These are phyloP conservation scores for Ceraclea dissimilis DNA, from an alignment of 2,888 invertebrate species.

Conservation along the genomic window DNA sequence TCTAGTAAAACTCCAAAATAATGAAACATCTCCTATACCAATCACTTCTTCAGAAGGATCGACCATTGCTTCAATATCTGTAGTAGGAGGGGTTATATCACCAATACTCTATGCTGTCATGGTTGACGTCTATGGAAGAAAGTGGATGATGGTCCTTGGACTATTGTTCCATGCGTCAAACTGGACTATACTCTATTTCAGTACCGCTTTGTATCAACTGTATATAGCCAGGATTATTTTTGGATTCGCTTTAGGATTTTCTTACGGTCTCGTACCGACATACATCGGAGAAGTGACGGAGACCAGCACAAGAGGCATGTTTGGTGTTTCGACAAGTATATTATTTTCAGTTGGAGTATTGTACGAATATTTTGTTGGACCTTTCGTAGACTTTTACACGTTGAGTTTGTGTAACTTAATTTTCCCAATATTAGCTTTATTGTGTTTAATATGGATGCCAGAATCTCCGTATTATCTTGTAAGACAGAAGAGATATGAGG, in stretches of 20 bases:
- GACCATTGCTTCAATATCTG: constrained; percentile 9
- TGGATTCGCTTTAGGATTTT: constrained; percentile 10
- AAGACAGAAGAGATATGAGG: constrained; percentile 22
- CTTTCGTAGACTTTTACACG: constrained; percentile 9
- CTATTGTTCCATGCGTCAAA: constrained; percentile 4
- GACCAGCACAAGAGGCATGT: constrained; percentile 11
- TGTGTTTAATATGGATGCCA: constrained; percentile 23
- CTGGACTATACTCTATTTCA: constrained; percentile 10
- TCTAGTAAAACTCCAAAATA: constrained; percentile 7
- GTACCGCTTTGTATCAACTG: constrained; percentile 9
- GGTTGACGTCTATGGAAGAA: constrained; percentile 10
- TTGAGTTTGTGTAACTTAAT: constrained; percentile 3
- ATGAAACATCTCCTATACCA: constrained; percentile 12
- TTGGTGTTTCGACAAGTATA: constrained; percentile 10
- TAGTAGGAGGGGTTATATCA: constrained; percentile 7
- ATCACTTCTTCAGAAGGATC: constrained; percentile 9
- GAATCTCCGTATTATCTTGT: constrained; percentile 25
- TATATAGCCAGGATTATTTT: constrained; percentile 10
- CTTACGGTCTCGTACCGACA: constrained; percentile 14
- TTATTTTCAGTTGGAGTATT: constrained; percentile 8
- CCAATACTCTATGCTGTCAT: constrained; percentile 9
- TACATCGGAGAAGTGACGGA: constrained; percentile 21
- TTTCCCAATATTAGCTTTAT: constrained; percentile 18
- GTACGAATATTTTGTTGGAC: constrained; percentile 16
- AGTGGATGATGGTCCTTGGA: constrained; percentile 14